Evolutionary conservation across 2,888 invertebrate species (phyloP), one percentile per base, ranked within the genome.

Genomic region (Drosophila falleni): DNA sequence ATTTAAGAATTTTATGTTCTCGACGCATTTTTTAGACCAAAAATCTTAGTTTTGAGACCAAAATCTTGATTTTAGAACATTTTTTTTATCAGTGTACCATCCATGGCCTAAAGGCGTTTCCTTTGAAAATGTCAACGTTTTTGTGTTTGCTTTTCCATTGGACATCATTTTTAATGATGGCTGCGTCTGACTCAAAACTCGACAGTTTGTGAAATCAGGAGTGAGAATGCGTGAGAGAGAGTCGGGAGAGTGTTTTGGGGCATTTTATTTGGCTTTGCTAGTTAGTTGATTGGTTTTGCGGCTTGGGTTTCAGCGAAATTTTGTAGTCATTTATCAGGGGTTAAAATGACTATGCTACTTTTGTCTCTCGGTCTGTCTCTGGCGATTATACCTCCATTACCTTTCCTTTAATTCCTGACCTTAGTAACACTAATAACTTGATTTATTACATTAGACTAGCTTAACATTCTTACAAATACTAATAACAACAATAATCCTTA

Each of bases 211-310:
- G 13, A 44, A 35, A 10, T 1, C 33, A n/a, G 6, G 10, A 15
- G 13, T 5, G 23, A 5, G 11, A 46, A 6, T 15, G 15, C 13
- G 51, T 29, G 11, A 15, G 2, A 29, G 47, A 39, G 15, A 5
- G 23, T 8, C 8, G n/a, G 26, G 15, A 4, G 42, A 44, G 33
- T 13, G 15, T n/a, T 23, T 47, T 46, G 59, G 26, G 29, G 23
- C 11, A 33, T 35, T 35, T 56, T 37, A 39, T 29, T 47, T 47
- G 49, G 5, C 16, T 23, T 23, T 39, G 44, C 49, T 56, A 68
- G 74, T 73, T 79, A 77, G 61, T 76, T 81, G 86, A 85, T 84
- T 81, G 76, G 74, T 77, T 79, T 67, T 54, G 80, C 61, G 79
- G 74, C 64, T 56, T 60, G 47, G 29, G 26, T 71, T 60, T 46